A percentile compares a stretch with the other conserved stretches of the same genome.
phyloP scores from a whole-genome alignment of 2,113 vertebrate genomes.

The Bambusicola thoracicus region DNA sequence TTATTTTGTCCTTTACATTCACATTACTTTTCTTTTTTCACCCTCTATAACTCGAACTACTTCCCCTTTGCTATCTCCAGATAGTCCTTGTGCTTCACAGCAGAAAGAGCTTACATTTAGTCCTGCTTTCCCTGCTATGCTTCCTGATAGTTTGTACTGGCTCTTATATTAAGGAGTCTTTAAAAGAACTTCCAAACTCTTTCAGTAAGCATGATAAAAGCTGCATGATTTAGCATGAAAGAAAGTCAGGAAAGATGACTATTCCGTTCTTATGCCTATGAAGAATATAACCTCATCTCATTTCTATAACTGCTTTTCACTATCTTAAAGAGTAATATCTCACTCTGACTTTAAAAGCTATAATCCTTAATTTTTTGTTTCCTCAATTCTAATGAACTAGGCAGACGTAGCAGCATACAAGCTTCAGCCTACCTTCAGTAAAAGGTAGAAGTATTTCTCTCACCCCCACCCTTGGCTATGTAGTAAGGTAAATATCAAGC shows the following conservation, averaged over 20 bases:
- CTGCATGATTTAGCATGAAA: neutral
- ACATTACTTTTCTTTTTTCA: neutral
- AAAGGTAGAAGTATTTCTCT: neutral
- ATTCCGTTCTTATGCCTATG: neutral
- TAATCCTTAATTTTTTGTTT: neutral
- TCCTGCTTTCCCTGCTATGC: neutral
- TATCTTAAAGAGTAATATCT: neutral
- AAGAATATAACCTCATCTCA: neutral
- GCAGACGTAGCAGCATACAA: neutral
- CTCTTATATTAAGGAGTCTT: neutral
- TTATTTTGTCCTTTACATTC: neutral
- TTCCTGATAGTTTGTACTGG: neutral
- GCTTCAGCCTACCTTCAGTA: neutral
- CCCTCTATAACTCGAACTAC: neutral
- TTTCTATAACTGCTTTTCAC: neutral
- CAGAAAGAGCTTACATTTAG: neutral
- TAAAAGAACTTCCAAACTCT: neutral
- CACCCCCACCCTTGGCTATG: neutral
- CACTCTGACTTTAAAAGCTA: neutral
- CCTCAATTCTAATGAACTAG: neutral
- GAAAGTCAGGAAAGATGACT: neutral
- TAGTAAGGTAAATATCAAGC: neutral
- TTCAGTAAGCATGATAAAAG: neutral
- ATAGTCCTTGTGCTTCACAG: neutral
- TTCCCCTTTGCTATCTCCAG: neutral